Evolutionary conservation across 2,888 invertebrate species (phyloP), one percentile per base, ranked within the genome.

Genomic region (Microctonus brassicae): DNA sequence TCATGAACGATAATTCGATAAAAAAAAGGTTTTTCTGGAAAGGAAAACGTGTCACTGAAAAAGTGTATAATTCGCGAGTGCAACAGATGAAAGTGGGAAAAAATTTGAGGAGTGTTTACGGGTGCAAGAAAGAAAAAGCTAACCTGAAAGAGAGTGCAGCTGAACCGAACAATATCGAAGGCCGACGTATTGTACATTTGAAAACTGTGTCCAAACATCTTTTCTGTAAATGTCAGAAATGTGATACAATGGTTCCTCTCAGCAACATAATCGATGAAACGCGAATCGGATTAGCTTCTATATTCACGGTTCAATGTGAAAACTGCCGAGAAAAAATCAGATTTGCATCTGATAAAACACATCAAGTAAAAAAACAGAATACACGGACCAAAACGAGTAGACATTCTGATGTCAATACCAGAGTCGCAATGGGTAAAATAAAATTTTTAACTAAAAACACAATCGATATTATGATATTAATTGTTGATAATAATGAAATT

Each of bases 141-240:
- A 36, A 9, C 10, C 36, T 1, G 6, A 36, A 36, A 36, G 36
- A 36, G 36, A 10, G 36, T 10, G 36, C 33, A 33, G 33, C 33
- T 33, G 33, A 33, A 33, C 33, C 33, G 33, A 7, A 33, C 33
- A 33, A 33, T 9, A 1, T 67, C 58, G 67, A 26, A 47, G 69
- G 63, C 20, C 69, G 69, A 47, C 63, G 63, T 63, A 62, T 62
- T 55, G 24, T 69, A 17, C 55, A 69, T 29, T 55, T 64, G 47
- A 29, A 63, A 70, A 70, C 69, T n/a, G n/a, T 57, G 47, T 55
- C 69, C 1, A 64, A 62, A 47, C 11, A 63, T 67, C 57, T 57
- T 42, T 63, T 69, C 69, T 69, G 69, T 29, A 63, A 69, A 55
- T 63, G 57, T 52, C 1, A 64, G n/a, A 70, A 64, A 64, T 70